Evolutionary conservation across 1,140 invertebrate genomes (phyloP).

Genomic region (Lasioglossum baleicum): DNA sequence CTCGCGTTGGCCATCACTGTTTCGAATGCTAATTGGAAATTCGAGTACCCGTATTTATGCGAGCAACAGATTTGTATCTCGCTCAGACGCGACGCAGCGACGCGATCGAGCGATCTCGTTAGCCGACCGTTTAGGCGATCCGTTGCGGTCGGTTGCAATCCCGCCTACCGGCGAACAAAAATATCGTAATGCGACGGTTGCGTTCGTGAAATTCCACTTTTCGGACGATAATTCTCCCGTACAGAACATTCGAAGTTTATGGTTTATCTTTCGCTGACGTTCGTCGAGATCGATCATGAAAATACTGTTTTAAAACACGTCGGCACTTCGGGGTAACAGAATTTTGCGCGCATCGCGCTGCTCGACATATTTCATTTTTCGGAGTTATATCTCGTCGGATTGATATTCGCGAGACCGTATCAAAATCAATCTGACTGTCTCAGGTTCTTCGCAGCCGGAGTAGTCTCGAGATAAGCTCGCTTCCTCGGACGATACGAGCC

Average conservation of each 20-base stretch:
- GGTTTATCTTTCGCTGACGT: too few relatives aligned
- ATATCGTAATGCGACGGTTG: too few relatives aligned
- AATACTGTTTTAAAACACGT: too few relatives aligned
- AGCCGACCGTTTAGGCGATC: not conserved
- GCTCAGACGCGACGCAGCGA: not conserved
- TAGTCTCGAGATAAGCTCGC: not conserved
- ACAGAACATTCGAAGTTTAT: too few relatives aligned
- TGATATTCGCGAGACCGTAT: not conserved
- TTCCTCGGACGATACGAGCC: not conserved
- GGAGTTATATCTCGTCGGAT: not conserved
- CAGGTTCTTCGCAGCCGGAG: not conserved
- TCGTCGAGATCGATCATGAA: too few relatives aligned
- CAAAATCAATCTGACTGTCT: not conserved
- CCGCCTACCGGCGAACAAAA: too few relatives aligned
- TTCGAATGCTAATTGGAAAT: slow-evolving; percentile 68
- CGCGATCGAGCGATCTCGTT: slow-evolving; percentile 40
- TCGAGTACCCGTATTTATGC: slow-evolving; percentile 62
- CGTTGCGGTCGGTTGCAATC: too few relatives aligned
- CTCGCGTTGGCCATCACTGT: slow-evolving; percentile 22
- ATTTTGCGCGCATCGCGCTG: too few relatives aligned
- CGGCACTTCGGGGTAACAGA: too few relatives aligned
- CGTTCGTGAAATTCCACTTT: too few relatives aligned
- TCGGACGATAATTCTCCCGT: too few relatives aligned
- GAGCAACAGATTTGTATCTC: slow-evolving; percentile 41
- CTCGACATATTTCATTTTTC: too few relatives aligned